Percentiles rank a stretch among this genome's conserved stretches.
phyloP scores from a whole-genome alignment of 2,888 invertebrate genomes.

The Cremastobaeus sp. region DNA sequence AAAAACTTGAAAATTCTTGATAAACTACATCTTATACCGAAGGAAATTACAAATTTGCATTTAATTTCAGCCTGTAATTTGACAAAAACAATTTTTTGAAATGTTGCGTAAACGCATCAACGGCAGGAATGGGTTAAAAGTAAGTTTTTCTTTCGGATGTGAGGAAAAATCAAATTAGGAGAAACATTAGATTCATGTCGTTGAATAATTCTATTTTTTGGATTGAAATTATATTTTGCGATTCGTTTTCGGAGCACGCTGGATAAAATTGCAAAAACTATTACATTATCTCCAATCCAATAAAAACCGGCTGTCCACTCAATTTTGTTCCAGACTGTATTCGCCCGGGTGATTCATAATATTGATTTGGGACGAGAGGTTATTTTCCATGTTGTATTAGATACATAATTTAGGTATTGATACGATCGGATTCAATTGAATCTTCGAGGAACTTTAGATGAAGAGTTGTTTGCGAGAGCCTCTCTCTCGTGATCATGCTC shows the following conservation, averaged over 20 bases:
- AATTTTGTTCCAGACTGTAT: slow-evolving; percentile 54
- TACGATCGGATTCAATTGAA: slow-evolving; percentile 58
- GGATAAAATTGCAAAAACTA: slow-evolving; percentile 42
- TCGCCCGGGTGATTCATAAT: slow-evolving; percentile 50
- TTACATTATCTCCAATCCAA: slow-evolving; percentile 41
- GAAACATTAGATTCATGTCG: background rate
- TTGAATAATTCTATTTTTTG: too few relatives aligned
- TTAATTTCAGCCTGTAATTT: too few relatives aligned
- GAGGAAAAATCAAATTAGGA: too few relatives aligned
- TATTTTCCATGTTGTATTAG: slow-evolving; percentile 56
- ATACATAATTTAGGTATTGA: slow-evolving; percentile 57
- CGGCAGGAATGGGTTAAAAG: too few relatives aligned
- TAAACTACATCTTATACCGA: too few relatives aligned
- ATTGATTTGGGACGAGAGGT: slow-evolving; percentile 53
- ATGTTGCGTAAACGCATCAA: too few relatives aligned
- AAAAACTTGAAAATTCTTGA: too few relatives aligned
- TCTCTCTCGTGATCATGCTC: slow-evolving; percentile 54
- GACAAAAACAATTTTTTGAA: too few relatives aligned
- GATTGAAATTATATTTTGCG: slow-evolving; percentile 9
- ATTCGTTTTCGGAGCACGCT: slow-evolving; percentile 2
- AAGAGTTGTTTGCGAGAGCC: slow-evolving; percentile 55
- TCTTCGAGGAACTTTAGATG: slow-evolving; percentile 57
- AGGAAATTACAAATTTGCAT: too few relatives aligned
- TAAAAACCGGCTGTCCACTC: slow-evolving; percentile 53
- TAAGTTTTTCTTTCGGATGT: too few relatives aligned